Base-by-base conservation (phyloP, 1,140 invertebrate genomes). In the Drosophila ironensis region DNA sequence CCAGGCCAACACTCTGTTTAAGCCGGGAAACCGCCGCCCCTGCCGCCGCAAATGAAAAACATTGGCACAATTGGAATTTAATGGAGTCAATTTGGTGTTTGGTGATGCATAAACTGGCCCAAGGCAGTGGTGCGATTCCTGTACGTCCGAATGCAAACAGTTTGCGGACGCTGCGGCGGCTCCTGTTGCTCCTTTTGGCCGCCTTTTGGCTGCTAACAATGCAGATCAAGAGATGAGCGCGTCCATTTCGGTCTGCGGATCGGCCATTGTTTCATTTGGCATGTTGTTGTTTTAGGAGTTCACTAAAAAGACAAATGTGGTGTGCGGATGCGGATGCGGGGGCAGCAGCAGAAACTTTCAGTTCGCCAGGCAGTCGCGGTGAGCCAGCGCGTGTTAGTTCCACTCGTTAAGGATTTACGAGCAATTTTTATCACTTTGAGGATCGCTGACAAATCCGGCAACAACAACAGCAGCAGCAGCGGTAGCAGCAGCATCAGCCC, bases 331-430 rank as follows among this genome's bases (percentile, higher is more conserved):
- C 12, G 48, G 51, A 11, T 33, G 35, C 48, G 28, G 20, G n/a
- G 11, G 28, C 16, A 25, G 33, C 20, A 28, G 22, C 37, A 48
- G 24, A 14, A 44, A 48, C 7, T 54, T 47, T 12, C 27, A 33
- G 40, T 19, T 33, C 9, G 3, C 5, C 8, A 14, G 47, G 19
- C 12, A 52, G 51, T 19, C 44, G n/a, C n/a, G 14, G 33, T 7
- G 37, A 57, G 46, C 25, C 35, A 86, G 80, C 80, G 80, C 80
- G 80, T 86, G 80, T 86, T 86, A 86, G 80, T 86, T 86, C 75
- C 72, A 87, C 84, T 89, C 88, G 88, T 89, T 89, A 89, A 89
- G 88, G 88, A 89, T 89, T 89, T 89, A 89, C 88, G 88, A 89
- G 88, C 84, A 89, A 89, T 82, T 89, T 89, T 89, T 89, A 89